Evolutionary conservation across 2,113 vertebrate genomes (phyloP).

Genomic region (Cercocebus atys): DNA sequence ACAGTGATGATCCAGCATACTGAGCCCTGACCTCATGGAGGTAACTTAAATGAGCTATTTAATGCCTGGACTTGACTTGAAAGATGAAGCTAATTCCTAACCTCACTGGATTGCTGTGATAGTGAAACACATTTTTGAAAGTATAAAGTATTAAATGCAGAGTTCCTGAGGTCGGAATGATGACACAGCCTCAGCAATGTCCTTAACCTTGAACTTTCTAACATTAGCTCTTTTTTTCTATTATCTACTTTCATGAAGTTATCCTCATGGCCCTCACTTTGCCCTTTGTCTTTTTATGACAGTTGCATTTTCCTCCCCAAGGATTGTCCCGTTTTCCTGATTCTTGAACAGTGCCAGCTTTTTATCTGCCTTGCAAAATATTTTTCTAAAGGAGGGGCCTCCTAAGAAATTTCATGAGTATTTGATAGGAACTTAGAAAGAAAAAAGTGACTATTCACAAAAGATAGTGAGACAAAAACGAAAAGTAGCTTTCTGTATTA

Average conservation of each 20-base stretch:
- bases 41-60: neutral
- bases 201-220: neutral
- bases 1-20: neutral
- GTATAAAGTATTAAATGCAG: neutral
- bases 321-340: neutral
- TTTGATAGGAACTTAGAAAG: neutral
- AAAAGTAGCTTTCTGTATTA: conserved; percentile 37
- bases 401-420: neutral
- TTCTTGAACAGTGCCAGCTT: neutral
- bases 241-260: neutral
- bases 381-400: neutral
- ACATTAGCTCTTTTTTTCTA: neutral
- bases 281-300: neutral
- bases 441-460: neutral
- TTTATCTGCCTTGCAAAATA: neutral
- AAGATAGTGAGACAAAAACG: neutral
- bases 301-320: conserved; percentile 28
- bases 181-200: neutral
- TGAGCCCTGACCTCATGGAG: neutral
- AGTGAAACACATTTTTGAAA: neutral
- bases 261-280: neutral
- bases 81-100: neutral
- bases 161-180: neutral
- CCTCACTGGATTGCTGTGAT: neutral
- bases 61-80: neutral